These are phyloP conservation scores for Euura lappo DNA, from an alignment of 1,140 invertebrate species.

Conservation along the genomic window DNA sequence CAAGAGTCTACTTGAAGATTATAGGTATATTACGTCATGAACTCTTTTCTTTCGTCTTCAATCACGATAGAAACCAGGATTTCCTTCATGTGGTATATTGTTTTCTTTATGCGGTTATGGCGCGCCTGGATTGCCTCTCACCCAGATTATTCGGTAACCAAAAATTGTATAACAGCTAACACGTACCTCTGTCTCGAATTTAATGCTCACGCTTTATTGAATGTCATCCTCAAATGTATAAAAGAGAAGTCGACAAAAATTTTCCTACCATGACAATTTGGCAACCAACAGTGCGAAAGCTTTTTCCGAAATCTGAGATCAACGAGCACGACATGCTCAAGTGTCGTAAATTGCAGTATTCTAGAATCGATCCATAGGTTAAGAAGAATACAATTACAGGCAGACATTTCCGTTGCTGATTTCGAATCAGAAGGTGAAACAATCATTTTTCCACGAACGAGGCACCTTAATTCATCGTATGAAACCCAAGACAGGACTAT, in stretches of 20 bases:
- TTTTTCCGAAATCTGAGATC: background rate
- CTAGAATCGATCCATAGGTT: conserved; percentile 14
- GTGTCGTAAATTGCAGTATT: conserved; percentile 8
- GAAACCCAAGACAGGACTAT: conserved; percentile 12
- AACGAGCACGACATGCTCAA: background rate
- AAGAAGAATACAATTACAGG: conserved; percentile 13
- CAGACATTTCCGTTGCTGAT: conserved; percentile 17
- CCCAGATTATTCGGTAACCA: background rate
- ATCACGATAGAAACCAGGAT: background rate
- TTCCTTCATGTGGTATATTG: background rate
- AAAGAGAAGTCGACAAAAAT: background rate
- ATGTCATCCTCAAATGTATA: conserved; percentile 6
- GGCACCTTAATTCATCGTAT: conserved; percentile 14
- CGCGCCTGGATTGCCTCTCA: background rate
- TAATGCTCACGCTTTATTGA: conserved; percentile 10
- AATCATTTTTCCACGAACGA: conserved; percentile 8
- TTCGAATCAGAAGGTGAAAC: conserved; percentile 15
- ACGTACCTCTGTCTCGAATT: conserved; percentile 1
- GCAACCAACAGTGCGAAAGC: conserved; percentile 9
- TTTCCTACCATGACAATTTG: conserved; percentile 18
- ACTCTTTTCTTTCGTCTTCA: background rate
- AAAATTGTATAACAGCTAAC: conserved; percentile 7
- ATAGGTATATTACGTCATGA: too few relatives aligned
- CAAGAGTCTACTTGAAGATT: too few relatives aligned
- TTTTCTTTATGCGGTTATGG: background rate